Evolutionary conservation across 2,797 vertebrate genomes (phyloP).

Genomic region (Galaxias olidus): DNA sequence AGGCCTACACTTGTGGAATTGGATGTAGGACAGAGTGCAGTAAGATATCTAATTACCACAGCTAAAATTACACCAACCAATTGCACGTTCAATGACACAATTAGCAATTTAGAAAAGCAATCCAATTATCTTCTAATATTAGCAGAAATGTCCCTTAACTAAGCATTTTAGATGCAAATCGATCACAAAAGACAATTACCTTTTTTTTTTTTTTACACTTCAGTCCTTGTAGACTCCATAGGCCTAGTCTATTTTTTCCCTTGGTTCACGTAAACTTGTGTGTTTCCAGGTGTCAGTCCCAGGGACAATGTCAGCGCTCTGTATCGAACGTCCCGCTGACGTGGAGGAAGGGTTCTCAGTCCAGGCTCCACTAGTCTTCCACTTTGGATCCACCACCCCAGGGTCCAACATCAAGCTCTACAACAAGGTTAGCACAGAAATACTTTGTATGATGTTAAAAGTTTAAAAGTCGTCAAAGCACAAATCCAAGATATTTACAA

Average conservation of each 20-base stretch:
- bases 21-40: constrained; percentile 95
- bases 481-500: not conserved
- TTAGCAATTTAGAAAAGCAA: no score
- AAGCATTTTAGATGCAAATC: no score
- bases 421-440: constrained; percentile 85
- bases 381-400: constrained; percentile 96
- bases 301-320: constrained; percentile 93
- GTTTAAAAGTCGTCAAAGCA: not conserved
- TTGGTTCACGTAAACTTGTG: not conserved
- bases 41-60: constrained; percentile 46
- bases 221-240: no score
- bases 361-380: constrained; percentile 95
- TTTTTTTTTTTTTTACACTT: no score
- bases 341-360: constrained; percentile 97
- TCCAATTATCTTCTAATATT: no score
- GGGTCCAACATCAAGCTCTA: constrained; percentile 99
- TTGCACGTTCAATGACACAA: no score
- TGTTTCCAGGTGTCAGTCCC: constrained; percentile 86
- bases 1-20: constrained; percentile 94
- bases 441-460: no score
- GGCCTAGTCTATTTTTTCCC: no score
- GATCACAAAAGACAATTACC: no score
- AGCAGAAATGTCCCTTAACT: no score
- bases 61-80: no score
- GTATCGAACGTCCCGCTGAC: constrained; percentile 94